Conservation (phyloP, 2,797 vertebrate species). For the Dicrostonyx torquatus region DNA sequence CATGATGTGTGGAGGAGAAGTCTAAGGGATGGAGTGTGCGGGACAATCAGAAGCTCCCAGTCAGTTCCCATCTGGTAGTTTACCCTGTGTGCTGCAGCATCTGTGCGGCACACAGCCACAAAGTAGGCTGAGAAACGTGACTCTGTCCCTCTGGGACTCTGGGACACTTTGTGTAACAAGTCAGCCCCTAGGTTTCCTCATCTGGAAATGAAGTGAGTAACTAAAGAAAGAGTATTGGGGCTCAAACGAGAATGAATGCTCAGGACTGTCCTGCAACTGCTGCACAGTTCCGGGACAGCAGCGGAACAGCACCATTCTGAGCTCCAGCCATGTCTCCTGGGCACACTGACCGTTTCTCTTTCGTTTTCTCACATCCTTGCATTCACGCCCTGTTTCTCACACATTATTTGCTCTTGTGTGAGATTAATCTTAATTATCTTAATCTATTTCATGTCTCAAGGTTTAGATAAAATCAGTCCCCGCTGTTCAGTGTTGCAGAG, state of each 20-base stretch:
- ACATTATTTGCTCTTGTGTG: neutral
- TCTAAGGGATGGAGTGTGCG: neutral
- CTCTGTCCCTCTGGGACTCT: neutral
- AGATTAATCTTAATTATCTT: neutral
- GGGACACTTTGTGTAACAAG: neutral
- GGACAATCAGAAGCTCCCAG: neutral
- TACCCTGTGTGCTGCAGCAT: neutral
- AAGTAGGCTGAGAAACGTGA: neutral
- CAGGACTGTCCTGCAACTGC: neutral
- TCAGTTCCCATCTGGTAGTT: neutral
- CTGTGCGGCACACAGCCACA: neutral
- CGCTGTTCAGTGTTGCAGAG: slow-evolving; percentile 20
- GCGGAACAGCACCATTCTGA: neutral
- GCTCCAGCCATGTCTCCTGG: neutral
- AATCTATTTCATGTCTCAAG: slow-evolving; percentile 24
- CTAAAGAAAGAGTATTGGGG: neutral
- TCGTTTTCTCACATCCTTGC: neutral
- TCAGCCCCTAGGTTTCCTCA: neutral
- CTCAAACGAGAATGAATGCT: neutral
- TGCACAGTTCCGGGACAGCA: too few relatives aligned
- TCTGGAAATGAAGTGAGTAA: neutral
- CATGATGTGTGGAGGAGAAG: neutral
- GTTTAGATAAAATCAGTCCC: neutral
- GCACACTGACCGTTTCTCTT: neutral
- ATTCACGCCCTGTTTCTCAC: neutral